Conservation (phyloP, 2,797 vertebrate species). For the Orestias chungarensis region DNA sequence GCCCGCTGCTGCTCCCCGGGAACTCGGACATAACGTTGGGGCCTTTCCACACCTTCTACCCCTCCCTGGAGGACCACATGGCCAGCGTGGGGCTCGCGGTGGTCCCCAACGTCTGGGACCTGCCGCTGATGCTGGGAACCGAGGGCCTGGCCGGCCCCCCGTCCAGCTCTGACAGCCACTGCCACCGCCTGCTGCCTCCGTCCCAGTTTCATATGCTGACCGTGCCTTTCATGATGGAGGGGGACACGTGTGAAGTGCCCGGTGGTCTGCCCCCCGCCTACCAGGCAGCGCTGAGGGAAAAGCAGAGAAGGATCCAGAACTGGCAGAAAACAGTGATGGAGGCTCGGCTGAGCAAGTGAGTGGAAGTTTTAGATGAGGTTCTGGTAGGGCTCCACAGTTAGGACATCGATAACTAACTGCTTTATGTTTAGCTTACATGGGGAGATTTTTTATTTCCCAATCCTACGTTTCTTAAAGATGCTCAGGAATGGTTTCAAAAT, state of each 20-base stretch:
- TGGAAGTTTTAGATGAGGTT: constrained; percentile 23
- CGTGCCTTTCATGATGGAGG: constrained; percentile 94
- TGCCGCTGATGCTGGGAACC: constrained; percentile 83
- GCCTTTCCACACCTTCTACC: constrained; percentile 94
- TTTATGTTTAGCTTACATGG: no score
- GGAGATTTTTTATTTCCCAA: no score
- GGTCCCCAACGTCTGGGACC: constrained; percentile 92
- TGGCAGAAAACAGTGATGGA: constrained; percentile 93
- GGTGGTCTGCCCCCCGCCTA: constrained; percentile 86
- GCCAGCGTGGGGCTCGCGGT: constrained; percentile 92
- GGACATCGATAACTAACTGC: not conserved
- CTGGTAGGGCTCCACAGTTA: not conserved
- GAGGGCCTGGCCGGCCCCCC: constrained; percentile 69
- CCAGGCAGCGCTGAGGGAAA: constrained; percentile 81
- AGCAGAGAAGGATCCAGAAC: constrained; percentile 84
- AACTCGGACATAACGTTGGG: constrained; percentile 87
- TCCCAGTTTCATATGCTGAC: constrained; percentile 86
- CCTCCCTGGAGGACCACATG: constrained; percentile 97
- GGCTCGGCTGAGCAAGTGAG: constrained; percentile 89
- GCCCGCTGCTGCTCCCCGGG: constrained; percentile 89
- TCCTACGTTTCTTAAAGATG: no score
- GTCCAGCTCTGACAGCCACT: constrained; percentile 49
- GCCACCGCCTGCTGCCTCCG: constrained; percentile 85
- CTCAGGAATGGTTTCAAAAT: no score
- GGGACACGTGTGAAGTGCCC: constrained; percentile 92